Base-by-base conservation (phyloP, 2,888 invertebrate genomes). In the Folsomia candida region DNA sequence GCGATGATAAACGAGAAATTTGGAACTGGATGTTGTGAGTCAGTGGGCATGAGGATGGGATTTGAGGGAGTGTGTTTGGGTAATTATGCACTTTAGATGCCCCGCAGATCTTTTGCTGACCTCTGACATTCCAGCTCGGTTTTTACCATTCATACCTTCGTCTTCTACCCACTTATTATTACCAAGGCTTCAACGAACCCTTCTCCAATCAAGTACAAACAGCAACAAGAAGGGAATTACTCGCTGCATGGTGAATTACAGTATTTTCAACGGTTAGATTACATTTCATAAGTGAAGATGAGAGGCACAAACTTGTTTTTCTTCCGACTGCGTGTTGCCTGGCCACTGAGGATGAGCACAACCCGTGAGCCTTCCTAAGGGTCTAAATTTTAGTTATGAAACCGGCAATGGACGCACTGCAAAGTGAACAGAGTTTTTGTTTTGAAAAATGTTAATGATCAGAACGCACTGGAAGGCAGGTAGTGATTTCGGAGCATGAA, bases 361-460 rank as follows among this genome's bases (percentile, higher is more conserved):
- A n/a, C n/a, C n/a, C n/a, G n/a, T n/a, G n/a, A n/a, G n/a, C n/a
- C n/a, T n/a, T n/a, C n/a, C n/a, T n/a, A n/a, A n/a, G n/a, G n/a
- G n/a, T n/a, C n/a, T n/a, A n/a, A n/a, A n/a, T n/a, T n/a, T n/a
- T n/a, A n/a, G n/a, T n/a, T n/a, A n/a, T n/a, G n/a, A n/a, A n/a
- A n/a, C n/a, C n/a, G n/a, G n/a, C n/a, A n/a, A n/a, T n/a, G n/a
- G n/a, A 59, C 11, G 22, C 27, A 59, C 24, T 59, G 59, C 24
- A 59, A 59, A 27, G 24, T 4, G 14, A 9, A 22, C 20, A 57
- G 9, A 57, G 24, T 59, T 62, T 62, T 62, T 62, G 29, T 62
- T 9, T n/a, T 27, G 28, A 62, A 28, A 62, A 62, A 62, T 62
- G 27, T 62, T 62, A 62, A 62, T 62, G 28, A 62, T 28, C 62